phyloP scores from a whole-genome alignment of 2,113 vertebrate genomes.

The Xerus inauris region DNA sequence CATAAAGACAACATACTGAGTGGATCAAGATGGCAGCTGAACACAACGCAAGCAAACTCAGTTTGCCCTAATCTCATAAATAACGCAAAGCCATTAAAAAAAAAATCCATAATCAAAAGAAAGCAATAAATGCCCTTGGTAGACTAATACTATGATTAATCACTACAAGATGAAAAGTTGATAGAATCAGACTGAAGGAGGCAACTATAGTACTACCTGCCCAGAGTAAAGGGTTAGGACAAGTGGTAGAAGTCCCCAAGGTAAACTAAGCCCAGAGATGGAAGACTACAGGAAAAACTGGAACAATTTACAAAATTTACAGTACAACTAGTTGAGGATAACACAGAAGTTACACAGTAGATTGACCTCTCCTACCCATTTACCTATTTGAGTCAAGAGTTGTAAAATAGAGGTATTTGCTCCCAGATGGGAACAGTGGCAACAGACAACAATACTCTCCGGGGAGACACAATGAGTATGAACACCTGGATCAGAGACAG shows the following conservation, averaged over 20 bases:
- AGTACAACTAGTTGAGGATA: neutral
- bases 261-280: neutral
- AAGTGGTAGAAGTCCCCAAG: neutral
- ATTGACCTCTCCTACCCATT: neutral
- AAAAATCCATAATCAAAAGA: slow-evolving; percentile 18
- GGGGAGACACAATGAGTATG: neutral
- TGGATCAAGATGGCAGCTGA: neutral
- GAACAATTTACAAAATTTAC: neutral
- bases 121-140: neutral
- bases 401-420: neutral
- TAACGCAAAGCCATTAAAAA: neutral
- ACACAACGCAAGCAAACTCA: neutral
- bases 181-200: neutral
- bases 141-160: neutral
- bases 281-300: neutral
- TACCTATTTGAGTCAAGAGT: neutral
- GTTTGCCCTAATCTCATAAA: neutral
- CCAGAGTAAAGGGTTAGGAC: neutral
- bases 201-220: neutral
- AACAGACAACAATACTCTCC: neutral
- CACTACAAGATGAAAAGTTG: neutral
- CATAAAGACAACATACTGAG: neutral
- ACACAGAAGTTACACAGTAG: neutral
- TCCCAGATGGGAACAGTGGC: neutral
- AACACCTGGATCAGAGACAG: neutral